Evolutionary conservation across 2,888 invertebrate species (phyloP), one percentile per base, ranked within the genome.

Genomic region (Nephrotoma appendiculata): DNA sequence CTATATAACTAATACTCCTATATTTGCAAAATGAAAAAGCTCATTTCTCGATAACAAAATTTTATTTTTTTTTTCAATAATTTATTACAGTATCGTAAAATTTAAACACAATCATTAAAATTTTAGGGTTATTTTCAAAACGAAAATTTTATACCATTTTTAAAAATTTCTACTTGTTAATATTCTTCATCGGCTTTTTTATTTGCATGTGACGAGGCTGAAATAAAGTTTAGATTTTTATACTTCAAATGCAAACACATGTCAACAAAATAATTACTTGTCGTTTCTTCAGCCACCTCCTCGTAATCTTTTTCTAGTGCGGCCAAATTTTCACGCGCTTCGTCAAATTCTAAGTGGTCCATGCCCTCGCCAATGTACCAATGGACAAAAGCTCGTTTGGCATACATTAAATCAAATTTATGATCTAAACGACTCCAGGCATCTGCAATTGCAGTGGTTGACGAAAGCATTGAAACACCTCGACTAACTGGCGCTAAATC

Each of bases 341-440:
- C 92, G 1, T 89, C 89, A 87, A 92, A 92, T 87, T 92, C 91
- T 45, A 90, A 90, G 87, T 91, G 90, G 88, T 92, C 92, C 91
- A 92, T 91, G 86, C 92, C 92, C 88, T 92, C 92, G 41, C 90
- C 90, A 6, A 91, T 94, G 90, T 93, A 97, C 98, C 98, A 98
- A 91, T 98, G 98, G 88, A 98, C 97, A 90, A 99, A 99, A 86
- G 98, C 98, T 88, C 96, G 93, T 92, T 98, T 98, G 88, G 96
- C 95, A 92, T 95, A 98, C 97, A 98, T 97, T 89, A 98, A 93
- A 92, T 98, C 98, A 91, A 98, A 98, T 92, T 98, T 99, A 92
- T 95, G 96, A 92, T 98, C 96, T 87, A 98, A 94, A 90, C 97
- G 96, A 88, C 95, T 95, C 96, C 97, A 98, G 86, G 97, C 97